Conservation (phyloP, 2,113 vertebrate genomes). For the Grallaria varia region DNA sequence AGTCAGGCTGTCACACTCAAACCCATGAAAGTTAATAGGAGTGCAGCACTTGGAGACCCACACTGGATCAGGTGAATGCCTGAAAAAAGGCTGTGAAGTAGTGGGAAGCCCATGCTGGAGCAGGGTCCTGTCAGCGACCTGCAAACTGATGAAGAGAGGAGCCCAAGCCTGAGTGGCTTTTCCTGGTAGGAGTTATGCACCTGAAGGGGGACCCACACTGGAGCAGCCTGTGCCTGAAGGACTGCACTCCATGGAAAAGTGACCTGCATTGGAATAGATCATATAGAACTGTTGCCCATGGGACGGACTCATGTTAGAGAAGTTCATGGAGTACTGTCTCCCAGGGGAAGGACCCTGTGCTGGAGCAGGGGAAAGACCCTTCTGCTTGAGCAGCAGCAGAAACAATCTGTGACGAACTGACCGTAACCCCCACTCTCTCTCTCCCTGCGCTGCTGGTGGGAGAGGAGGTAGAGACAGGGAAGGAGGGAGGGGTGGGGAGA, state of each 20-base stretch:
- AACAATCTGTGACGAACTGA: rapidly evolving
- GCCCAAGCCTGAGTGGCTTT: neutral
- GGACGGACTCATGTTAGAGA: neutral
- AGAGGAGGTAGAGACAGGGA: neutral
- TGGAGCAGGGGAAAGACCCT: neutral
- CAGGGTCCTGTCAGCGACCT: neutral
- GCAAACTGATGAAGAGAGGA: neutral
- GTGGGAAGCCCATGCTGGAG: neutral
- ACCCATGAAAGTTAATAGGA: neutral
- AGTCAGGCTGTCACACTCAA: neutral
- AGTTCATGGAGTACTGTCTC: neutral
- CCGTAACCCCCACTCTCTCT: too few relatives aligned
- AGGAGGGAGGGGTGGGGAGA: neutral
- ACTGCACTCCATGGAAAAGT: neutral
- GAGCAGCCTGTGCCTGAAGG: neutral
- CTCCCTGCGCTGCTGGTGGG: rapidly evolving
- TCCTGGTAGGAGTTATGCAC: neutral
- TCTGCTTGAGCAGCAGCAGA: neutral
- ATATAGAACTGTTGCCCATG: neutral
- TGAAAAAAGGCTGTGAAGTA: neutral
- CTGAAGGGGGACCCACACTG: rapidly evolving
- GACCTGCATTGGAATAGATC: neutral
- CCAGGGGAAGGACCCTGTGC: rapidly evolving
- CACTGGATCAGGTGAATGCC: too few relatives aligned
- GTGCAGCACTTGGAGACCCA: rapidly evolving